These are phyloP conservation scores for Merops nubicus DNA, from an alignment of 2,113 vertebrate species.

Conservation along the genomic window DNA sequence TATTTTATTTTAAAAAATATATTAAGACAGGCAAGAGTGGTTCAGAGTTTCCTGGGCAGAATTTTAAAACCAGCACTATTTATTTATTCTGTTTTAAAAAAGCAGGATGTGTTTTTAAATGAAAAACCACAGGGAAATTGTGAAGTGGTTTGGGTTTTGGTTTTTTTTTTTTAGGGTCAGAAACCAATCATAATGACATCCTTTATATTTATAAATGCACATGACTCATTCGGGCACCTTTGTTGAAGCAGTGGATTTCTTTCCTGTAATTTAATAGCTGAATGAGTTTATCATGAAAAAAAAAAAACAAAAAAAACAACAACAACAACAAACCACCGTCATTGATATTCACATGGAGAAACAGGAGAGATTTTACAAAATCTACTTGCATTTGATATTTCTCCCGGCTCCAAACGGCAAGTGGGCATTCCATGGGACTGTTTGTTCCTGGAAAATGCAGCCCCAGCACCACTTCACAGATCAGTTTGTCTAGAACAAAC, in stretches of 20 bases:
- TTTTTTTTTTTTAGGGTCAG: neutral
- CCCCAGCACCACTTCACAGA: neutral
- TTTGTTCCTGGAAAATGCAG: conserved; percentile 48
- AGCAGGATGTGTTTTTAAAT: neutral
- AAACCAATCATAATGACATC: neutral
- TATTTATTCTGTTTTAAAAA: neutral
- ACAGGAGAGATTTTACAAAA: neutral
- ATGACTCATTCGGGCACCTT: neutral
- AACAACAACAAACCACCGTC: neutral
- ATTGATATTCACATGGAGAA: conserved; percentile 13
- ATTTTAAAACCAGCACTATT: neutral
- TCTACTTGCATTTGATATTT: conserved; percentile 11
- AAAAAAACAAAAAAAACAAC: no score
- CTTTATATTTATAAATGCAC: neutral
- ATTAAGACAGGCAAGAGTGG: neutral
- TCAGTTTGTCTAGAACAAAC: conserved; percentile 57
- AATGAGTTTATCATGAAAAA: neutral
- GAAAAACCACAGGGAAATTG: neutral
- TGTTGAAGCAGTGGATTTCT: neutral
- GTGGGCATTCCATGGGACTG: neutral
- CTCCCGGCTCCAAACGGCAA: neutral
- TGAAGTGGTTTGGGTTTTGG: neutral
- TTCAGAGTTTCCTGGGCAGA: neutral
- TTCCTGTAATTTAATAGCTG: conserved; percentile 27
- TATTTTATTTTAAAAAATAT: no score